Evolutionary conservation across 2,797 vertebrate genomes (phyloP), one percentile per base, ranked within the genome.

Genomic region (Pachyuromys duprasi): DNA sequence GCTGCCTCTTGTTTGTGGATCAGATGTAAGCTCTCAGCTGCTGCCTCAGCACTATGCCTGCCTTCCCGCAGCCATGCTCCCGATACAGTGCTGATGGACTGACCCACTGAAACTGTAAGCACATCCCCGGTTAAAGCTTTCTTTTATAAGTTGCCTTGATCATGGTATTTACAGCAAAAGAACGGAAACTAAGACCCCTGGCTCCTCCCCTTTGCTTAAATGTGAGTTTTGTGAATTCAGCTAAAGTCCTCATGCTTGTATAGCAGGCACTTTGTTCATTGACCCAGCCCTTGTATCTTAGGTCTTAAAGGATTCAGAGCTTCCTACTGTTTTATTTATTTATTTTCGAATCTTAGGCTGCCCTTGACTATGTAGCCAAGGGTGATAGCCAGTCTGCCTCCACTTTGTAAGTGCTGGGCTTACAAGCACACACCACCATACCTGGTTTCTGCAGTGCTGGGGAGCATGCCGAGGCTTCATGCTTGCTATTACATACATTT

Each of bases 291-390:
- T 28, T 65, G 82, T 83, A 39, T 89, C 91, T 92, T 86, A 31
- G 70, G 60, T 93, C 95, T 76, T 87, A 62, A 95, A 84, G 90
- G 22, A 94, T 83, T 79, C 33, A 60, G 0, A 80, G 33, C 92
- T 90, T 31, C 45, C 33, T 0, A 53, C 3, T 57, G 33, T 67
- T 92, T 92, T 5, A 70, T 76, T 92, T 5, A 70, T 76, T 36
- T 76, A 33, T 67, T 49, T 57, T 62, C 15, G 36, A 62, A 65
- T 45, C 15, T 26, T 36, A 31, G 60, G 39, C 39, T 45, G 80
- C 2, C 36, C 15, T 65, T 12, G 7, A 65, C 15, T 83, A 4
- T 82, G 26, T 42, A 63, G 13, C 6, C 39, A 26, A 82, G 36
- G 36, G 18, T 62, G 17, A 13, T 28, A 33, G n/a, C 20, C 42